These are phyloP conservation scores for Oreocharis arfaki DNA, from an alignment of 2,113 vertebrate species.

Conservation along the genomic window DNA sequence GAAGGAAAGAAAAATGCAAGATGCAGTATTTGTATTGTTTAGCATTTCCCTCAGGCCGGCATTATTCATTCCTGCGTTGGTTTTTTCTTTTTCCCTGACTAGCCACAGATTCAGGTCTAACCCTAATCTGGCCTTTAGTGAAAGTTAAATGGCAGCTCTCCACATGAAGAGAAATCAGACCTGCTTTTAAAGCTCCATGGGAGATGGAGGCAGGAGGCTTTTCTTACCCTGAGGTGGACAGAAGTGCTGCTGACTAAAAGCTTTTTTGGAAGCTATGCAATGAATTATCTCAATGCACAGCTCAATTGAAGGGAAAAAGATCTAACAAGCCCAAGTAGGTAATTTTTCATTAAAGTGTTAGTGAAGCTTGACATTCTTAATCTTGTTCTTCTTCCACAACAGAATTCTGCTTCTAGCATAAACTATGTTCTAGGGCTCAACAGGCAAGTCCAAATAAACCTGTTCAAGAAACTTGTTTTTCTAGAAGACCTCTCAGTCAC, in stretches of 20 bases:
- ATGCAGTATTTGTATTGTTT: background rate
- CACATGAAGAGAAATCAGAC: background rate
- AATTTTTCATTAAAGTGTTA: conserved; percentile 30
- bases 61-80: background rate
- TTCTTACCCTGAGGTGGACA: background rate
- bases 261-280: conserved; percentile 2
- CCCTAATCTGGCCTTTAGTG: background rate
- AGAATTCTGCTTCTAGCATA: background rate
- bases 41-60: background rate
- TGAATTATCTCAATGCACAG: conserved; percentile 4
- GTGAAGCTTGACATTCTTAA: background rate
- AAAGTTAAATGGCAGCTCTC: background rate
- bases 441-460: background rate
- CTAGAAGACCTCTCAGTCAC: background rate
- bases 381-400: background rate
- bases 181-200: background rate
- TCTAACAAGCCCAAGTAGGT: background rate
- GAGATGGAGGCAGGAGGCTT: background rate
- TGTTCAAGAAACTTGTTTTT: background rate
- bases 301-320: conserved; percentile 35
- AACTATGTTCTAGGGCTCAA: background rate
- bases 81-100: background rate
- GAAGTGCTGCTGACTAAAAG: conserved; percentile 34
- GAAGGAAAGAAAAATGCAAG: background rate
- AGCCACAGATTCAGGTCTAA: background rate